Evolutionary conservation across 2,888 invertebrate species (phyloP).

Genomic region (Aleiodes testaceus): DNA sequence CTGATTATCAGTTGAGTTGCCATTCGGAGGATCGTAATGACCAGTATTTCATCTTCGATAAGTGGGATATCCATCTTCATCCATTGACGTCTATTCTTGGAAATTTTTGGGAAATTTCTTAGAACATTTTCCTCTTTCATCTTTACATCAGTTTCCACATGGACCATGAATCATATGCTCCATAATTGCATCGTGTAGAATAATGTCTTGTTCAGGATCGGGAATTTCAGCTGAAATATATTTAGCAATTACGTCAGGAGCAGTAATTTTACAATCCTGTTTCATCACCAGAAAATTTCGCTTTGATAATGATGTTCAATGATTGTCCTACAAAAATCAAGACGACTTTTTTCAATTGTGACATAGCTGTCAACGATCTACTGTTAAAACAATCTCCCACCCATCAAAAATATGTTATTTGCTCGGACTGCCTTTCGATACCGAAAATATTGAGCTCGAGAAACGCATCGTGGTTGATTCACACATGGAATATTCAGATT

Average conservation of each 20-base stretch:
- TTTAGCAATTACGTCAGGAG: slow-evolving; percentile 20
- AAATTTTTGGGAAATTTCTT: slow-evolving; percentile 58
- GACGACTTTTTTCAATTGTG: slow-evolving; percentile 32
- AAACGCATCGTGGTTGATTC: slow-evolving; percentile 14
- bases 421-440: slow-evolving; percentile 12
- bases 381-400: slow-evolving; percentile 40
- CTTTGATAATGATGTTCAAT: slow-evolving; percentile 25
- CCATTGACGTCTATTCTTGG: slow-evolving; percentile 48
- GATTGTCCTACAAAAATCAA: slow-evolving; percentile 36
- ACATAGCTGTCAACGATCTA: slow-evolving; percentile 32
- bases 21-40: neutral
- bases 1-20: neutral
- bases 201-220: slow-evolving; percentile 54
- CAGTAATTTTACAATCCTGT: slow-evolving; percentile 51
- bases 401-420: slow-evolving; percentile 27
- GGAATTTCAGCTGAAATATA: slow-evolving; percentile 64
- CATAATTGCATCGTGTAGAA: slow-evolving; percentile 59
- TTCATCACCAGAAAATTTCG: slow-evolving; percentile 10
- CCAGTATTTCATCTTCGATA: neutral
- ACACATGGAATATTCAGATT: slow-evolving; percentile 32
- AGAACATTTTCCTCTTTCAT: slow-evolving; percentile 52
- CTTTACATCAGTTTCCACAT: slow-evolving; percentile 49
- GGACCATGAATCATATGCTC: slow-evolving; percentile 67
- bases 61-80: slow-evolving; percentile 52
- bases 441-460: slow-evolving; percentile 14